Conservation (phyloP, 2,113 vertebrate genomes). For the Reinhardtius hippoglossoides region DNA sequence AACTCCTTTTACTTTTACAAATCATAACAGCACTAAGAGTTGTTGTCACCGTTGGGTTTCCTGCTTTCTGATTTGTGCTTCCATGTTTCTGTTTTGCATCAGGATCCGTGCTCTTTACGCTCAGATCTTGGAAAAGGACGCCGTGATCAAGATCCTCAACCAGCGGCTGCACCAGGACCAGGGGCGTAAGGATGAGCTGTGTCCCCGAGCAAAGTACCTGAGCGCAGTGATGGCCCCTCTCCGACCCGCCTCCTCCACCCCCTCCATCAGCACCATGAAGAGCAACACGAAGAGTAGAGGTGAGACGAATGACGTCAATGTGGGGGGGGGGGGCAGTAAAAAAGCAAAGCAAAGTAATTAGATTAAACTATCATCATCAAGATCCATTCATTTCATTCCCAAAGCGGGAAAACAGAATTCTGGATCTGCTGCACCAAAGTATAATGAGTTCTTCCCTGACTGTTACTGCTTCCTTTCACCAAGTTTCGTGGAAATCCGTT, state of each 20-base stretch:
- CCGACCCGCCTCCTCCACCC: conserved; percentile 90
- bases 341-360: too few species aligned
- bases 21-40: background rate
- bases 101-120: conserved; percentile 95
- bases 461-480: too few species aligned
- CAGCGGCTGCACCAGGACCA: conserved; percentile 92
- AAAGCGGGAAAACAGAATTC: too few species aligned
- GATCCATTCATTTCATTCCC: too few species aligned
- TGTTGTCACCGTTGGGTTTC: background rate
- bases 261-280: conserved; percentile 82
- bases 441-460: background rate
- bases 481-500: too few species aligned
- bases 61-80: conserved; percentile 15
- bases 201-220: conserved; percentile 45
- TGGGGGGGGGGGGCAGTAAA: too few species aligned
- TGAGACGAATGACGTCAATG: conserved; percentile 42
- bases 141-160: conserved; percentile 95
- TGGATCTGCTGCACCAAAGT: background rate
- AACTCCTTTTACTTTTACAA: background rate
- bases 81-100: conserved; percentile 10
- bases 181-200: conserved; percentile 75
- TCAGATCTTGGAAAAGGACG: conserved; percentile 97
- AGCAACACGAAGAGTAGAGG: conserved; percentile 69
- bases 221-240: conserved; percentile 71
- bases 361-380: too few species aligned